Evolutionary conservation across 2,797 vertebrate species (phyloP).

Genomic region (Salarias fasciatus): DNA sequence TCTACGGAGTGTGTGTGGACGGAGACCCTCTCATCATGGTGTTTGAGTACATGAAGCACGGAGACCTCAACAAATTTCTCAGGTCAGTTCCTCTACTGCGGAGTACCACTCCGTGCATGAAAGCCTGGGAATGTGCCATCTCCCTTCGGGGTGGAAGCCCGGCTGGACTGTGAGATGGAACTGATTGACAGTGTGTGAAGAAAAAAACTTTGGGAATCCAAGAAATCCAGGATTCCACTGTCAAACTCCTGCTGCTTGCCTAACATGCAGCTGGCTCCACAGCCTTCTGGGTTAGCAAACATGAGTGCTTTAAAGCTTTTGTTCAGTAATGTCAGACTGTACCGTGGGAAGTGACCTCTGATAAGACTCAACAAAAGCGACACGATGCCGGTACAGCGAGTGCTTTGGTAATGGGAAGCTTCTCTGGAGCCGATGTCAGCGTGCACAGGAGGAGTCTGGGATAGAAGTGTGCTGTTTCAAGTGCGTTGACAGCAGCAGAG

Average conservation of each 20-base stretch:
- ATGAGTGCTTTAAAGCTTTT: slow-evolving; percentile 44
- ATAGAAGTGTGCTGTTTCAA: slow-evolving; percentile 60
- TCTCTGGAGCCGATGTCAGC: slow-evolving; percentile 53
- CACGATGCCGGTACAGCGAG: slow-evolving; percentile 46
- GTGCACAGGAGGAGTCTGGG: slow-evolving; percentile 47
- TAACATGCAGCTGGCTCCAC: slow-evolving; percentile 20
- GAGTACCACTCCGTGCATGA: not conserved
- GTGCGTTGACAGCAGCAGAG: slow-evolving; percentile 33
- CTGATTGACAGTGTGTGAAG: not conserved
- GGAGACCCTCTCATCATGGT: slow-evolving; percentile 99
- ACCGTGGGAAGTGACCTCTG: slow-evolving; percentile 60
- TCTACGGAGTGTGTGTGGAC: slow-evolving; percentile 95
- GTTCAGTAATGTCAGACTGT: slow-evolving; percentile 59
- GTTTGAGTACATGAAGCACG: slow-evolving; percentile 99
- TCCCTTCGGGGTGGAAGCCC: not conserved
- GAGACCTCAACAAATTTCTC: slow-evolving; percentile 98
- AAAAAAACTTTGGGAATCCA: slow-evolving; percentile 12
- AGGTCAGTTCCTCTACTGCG: slow-evolving; percentile 79
- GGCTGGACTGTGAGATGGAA: not conserved
- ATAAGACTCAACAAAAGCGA: slow-evolving; percentile 62
- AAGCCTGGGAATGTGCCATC: not conserved
- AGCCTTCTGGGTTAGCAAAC: slow-evolving; percentile 33
- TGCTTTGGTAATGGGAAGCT: slow-evolving; percentile 63
- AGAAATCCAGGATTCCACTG: slow-evolving; percentile 16
- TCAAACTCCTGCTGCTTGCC: slow-evolving; percentile 9